Evolutionary conservation across 2,113 vertebrate genomes (phyloP).

Genomic region (Rutilus rutilus): DNA sequence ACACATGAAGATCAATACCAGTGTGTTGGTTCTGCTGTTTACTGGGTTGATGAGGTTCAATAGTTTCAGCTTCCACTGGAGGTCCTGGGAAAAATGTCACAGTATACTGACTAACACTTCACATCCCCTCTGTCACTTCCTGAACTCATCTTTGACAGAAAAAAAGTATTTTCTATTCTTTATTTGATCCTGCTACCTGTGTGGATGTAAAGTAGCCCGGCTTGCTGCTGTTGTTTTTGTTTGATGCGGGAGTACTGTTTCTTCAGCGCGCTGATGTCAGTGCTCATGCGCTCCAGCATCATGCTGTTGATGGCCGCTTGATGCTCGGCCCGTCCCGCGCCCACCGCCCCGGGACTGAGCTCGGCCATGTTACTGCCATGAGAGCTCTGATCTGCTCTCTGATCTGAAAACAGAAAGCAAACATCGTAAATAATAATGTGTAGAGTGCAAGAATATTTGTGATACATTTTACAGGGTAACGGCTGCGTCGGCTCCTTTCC

Average conservation of each 20-base stretch:
- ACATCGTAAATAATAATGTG: background rate
- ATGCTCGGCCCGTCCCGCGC: conserved; percentile 87
- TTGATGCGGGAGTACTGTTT: conserved; percentile 93
- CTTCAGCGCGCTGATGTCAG: conserved; percentile 91
- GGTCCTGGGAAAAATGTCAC: conserved; percentile 49
- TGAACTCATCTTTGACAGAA: background rate
- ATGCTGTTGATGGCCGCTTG: conserved; percentile 94
- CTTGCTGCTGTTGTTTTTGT: conserved; percentile 93
- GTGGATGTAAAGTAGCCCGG: conserved; percentile 89
- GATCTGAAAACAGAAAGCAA: conserved; percentile 73
- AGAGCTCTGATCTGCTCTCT: conserved; percentile 80
- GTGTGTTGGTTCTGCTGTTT: conserved; percentile 20
- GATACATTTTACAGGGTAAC: background rate
- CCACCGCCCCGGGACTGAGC: conserved; percentile 92
- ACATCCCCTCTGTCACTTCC: background rate
- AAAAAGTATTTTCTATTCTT: too few species aligned
- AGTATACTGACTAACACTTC: conserved; percentile 22
- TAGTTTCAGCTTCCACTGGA: conserved; percentile 55
- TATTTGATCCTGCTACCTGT: conserved; percentile 73
- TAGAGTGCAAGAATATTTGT: background rate
- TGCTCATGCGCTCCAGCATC: conserved; percentile 99
- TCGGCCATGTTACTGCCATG: conserved; percentile 87
- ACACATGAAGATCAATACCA: conserved; percentile 40
- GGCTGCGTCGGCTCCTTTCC: background rate
- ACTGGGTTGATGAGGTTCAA: conserved; percentile 50